These are phyloP conservation scores for Leptestheria dahalacensis DNA, from an alignment of 1,140 invertebrate species.

Conservation along the genomic window DNA sequence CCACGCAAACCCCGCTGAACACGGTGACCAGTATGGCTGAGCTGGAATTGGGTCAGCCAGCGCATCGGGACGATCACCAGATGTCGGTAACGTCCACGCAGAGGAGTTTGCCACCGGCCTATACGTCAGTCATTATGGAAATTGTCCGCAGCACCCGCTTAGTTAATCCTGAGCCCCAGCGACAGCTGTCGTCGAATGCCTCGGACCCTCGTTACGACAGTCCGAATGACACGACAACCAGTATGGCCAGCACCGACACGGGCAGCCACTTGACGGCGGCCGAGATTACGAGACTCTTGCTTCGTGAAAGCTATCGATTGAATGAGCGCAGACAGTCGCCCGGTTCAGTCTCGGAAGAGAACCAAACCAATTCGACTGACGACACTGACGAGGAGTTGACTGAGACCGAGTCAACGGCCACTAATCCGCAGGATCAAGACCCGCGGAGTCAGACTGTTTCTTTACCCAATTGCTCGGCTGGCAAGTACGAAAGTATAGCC, in stretches of 20 bases:
- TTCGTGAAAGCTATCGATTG: conserved; percentile 19
- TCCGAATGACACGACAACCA: conserved; percentile 5
- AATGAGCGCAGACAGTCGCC: neutral
- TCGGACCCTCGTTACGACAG: conserved; percentile 14
- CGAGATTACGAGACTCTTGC: conserved; percentile 20
- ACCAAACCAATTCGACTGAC: neutral
- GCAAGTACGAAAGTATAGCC: neutral
- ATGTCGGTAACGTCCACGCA: conserved; percentile 13
- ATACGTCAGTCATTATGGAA: conserved; percentile 43
- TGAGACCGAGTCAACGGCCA: neutral
- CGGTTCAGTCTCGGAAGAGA: neutral
- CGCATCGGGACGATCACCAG: neutral
- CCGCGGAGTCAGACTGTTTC: neutral
- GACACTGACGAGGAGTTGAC: neutral
- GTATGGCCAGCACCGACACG: conserved; percentile 17
- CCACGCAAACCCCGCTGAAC: conserved; percentile 25
- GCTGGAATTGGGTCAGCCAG: conserved; percentile 9
- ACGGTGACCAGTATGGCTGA: conserved; percentile 28
- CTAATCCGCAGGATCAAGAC: neutral
- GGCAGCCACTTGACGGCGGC: conserved; percentile 19
- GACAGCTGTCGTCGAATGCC: conserved; percentile 14
- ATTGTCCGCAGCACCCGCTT: conserved; percentile 28
- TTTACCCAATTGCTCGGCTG: neutral
- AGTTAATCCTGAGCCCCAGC: conserved; percentile 14
- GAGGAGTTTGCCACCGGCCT: conserved; percentile 39